Evolutionary conservation across 2,888 invertebrate species (phyloP).

Genomic region (Andrena minutula): DNA sequence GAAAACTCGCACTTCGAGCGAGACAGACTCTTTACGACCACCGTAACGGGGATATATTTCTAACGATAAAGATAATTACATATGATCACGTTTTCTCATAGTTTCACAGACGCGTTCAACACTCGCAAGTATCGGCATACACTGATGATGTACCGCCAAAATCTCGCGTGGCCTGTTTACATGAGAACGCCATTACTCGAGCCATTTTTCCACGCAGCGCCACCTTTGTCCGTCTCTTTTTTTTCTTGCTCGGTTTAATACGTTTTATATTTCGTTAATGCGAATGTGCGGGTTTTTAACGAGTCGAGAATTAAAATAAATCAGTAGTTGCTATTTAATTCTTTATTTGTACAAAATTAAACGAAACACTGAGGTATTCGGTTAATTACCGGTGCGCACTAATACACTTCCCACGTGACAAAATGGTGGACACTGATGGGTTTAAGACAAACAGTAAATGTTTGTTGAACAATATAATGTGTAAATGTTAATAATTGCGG

Average conservation of each 20-base stretch:
- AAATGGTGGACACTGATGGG: not conserved
- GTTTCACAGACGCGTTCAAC: conserved; percentile 34
- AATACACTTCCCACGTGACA: not conserved
- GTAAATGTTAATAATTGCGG: not conserved
- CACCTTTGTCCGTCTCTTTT: not conserved
- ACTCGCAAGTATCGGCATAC: conserved; percentile 23
- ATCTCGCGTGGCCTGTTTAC: conserved; percentile 48
- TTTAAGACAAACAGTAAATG: not conserved
- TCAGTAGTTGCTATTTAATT: not conserved
- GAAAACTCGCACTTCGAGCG: not conserved
- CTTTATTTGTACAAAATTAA: not conserved
- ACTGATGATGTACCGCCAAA: conserved; percentile 59
- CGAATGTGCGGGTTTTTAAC: not conserved
- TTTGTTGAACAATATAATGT: not conserved
- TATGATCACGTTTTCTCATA: conserved; percentile 40
- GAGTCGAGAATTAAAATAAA: not conserved
- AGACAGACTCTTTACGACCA: not conserved
- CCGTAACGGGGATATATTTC: conserved; percentile 8
- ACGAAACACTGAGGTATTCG: not conserved
- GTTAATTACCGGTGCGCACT: not conserved
- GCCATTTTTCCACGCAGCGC: not conserved
- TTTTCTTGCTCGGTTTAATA: not conserved
- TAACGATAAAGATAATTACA: conserved; percentile 31
- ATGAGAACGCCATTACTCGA: conserved; percentile 16
- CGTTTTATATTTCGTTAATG: not conserved